These are phyloP conservation scores for Drosophila emarginata DNA, from an alignment of 2,888 invertebrate species.

Conservation along the genomic window DNA sequence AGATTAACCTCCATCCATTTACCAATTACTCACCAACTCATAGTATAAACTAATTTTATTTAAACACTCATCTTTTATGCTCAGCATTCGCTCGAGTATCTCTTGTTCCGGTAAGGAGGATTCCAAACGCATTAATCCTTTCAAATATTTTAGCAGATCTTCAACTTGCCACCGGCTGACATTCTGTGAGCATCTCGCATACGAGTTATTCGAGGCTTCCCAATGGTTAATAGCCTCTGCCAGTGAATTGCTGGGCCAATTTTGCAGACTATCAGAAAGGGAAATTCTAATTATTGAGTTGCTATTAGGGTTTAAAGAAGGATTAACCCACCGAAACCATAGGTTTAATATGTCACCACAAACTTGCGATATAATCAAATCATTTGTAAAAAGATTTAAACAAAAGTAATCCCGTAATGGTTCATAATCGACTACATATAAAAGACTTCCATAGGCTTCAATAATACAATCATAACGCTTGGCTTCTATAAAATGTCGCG, in stretches of 20 bases:
- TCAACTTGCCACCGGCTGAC: constrained; percentile 50
- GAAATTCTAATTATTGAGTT: neutral
- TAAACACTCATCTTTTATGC: constrained; percentile 6
- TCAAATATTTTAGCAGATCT: constrained; percentile 54
- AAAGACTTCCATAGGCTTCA: constrained; percentile 44
- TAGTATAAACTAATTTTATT: constrained; percentile 52
- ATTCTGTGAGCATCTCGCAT: constrained; percentile 51
- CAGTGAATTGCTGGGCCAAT: constrained; percentile 39
- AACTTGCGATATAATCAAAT: constrained; percentile 47
- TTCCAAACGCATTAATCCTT: constrained; percentile 11
- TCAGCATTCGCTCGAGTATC: constrained; percentile 36
- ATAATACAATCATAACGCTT: constrained; percentile 46
- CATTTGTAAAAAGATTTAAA: constrained; percentile 35
- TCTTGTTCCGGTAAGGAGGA: constrained; percentile 10
- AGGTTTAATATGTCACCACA: constrained; percentile 61
- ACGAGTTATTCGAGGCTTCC: constrained; percentile 51
- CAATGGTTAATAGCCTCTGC: constrained; percentile 40
- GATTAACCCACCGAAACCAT: constrained; percentile 45
- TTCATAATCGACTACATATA: constrained; percentile 29
- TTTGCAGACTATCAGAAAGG: constrained; percentile 39
- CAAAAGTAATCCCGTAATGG: constrained; percentile 43
- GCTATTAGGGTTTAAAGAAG: neutral
- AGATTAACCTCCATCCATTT: no score
- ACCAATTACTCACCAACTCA: constrained; percentile 48
- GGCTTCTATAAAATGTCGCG: constrained; percentile 32